Base-by-base conservation (phyloP, 2,797 vertebrate genomes). In the Syngnathus rostellatus region DNA sequence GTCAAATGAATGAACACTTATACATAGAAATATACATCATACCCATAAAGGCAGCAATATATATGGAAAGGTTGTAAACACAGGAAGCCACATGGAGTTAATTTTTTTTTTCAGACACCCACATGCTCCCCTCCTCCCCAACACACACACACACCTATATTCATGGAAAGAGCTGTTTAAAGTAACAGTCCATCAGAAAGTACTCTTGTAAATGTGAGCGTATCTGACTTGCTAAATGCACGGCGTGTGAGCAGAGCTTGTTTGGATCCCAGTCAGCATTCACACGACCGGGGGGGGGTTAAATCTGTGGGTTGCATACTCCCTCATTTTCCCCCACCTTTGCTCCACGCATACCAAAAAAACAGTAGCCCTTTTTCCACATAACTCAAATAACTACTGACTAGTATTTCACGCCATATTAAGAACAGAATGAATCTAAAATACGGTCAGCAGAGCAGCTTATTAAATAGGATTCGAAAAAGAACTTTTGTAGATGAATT, bases 11-110 rank as follows among this genome's bases (percentile, higher is more conserved):
- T 68, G 63, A 63, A 21, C 66, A 67, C 12, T 25, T 43, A 23
- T 61, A 41, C 54, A 65, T 65, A 70, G 54, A 75, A 72, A 79
- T 53, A 71, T 14, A 40, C 63, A 64, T 21, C 40, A 45, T 23
- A 53, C 37, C 1, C 21, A 43, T 5, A 8, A 19, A 55, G 51
- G 63, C n/a, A 50, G 53, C 46, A 45, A 57, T n/a, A 62, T 46
- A 66, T 48, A 70, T 65, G 41, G 37, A 68, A 73, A 58, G 7
- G 62, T 1, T 54, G 19, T 23, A 57, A 17, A 31, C 37, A 58
- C 17, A 72, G 12, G 41, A 40, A 66, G 31, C 37, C 48, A 51
- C 43, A 41, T 12, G 43, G 11, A 45, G 37, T 8, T 10, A 14
- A 55, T 62, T 46, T 59, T 38, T 62, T 46, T 46, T 46, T 46